Evolutionary conservation across 2,797 vertebrate species (phyloP).

Genomic region (Dendrocincla tyrannina): DNA sequence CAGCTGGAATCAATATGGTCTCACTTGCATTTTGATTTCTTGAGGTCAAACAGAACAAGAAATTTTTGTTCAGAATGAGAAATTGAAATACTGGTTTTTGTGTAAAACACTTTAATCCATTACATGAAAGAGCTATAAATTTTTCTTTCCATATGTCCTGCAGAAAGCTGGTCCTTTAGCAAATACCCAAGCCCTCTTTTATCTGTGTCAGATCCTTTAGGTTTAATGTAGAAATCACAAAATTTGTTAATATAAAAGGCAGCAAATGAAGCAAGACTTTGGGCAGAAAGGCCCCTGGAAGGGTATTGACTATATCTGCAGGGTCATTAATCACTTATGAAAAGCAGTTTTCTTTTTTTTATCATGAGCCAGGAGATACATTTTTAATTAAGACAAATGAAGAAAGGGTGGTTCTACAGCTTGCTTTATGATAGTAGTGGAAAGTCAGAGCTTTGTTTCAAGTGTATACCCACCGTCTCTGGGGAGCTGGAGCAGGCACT

Average conservation of each 20-base stretch:
- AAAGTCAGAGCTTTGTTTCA: conserved; percentile 15
- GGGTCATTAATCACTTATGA: conserved; percentile 76
- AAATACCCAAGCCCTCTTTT: neutral
- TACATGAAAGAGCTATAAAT: neutral
- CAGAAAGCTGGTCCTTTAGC: neutral
- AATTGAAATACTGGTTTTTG: neutral
- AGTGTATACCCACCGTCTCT: neutral
- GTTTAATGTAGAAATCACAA: neutral
- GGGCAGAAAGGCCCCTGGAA: neutral
- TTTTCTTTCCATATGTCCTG: neutral
- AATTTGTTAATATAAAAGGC: neutral
- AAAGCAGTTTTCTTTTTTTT: conserved; percentile 18
- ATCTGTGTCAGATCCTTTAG: neutral
- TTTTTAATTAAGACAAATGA: conserved; percentile 39
- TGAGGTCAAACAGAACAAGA: neutral
- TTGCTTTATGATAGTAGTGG: neutral
- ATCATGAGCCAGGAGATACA: neutral
- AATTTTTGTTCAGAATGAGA: neutral
- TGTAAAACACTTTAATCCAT: neutral
- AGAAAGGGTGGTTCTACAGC: neutral
- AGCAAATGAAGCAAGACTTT: neutral
- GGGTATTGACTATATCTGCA: conserved; percentile 69
- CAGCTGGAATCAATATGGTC: neutral
- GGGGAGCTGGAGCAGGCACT: neutral
- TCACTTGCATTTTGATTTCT: neutral